These are phyloP conservation scores for Acleris literana DNA, from an alignment of 2,888 invertebrate genomes.

Conservation along the genomic window DNA sequence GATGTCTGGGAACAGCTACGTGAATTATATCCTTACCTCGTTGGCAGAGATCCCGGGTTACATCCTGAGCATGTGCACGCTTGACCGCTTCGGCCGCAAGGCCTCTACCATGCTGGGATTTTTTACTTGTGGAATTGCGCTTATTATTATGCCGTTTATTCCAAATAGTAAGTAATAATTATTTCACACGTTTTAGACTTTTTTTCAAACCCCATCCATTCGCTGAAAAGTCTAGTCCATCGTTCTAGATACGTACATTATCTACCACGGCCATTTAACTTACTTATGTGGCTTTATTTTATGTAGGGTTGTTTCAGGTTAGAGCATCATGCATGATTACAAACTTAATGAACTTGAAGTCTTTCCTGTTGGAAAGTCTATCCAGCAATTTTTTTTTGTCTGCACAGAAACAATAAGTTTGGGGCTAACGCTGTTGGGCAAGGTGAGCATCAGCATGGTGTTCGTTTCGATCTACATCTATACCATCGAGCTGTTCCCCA, in stretches of 20 bases:
- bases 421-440: conserved; percentile 71
- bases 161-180: conserved; percentile 69
- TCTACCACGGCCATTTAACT: no score
- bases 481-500: conserved; percentile 86
- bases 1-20: conserved; percentile 88
- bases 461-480: conserved; percentile 85
- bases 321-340: no score
- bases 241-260: no score
- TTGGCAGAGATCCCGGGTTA: conserved; percentile 87
- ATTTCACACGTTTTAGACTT: no score
- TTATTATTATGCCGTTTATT: conserved; percentile 83
- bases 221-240: no score
- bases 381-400: not conserved
- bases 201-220: no score
- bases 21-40: conserved; percentile 88
- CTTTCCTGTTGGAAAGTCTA: no score
- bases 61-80: conserved; percentile 79
- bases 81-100: conserved; percentile 84
- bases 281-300: no score
- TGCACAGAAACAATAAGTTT: conserved; percentile 6
- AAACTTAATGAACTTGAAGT: no score
- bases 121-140: conserved; percentile 78
- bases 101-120: conserved; percentile 82
- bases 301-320: no score
- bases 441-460: conserved; percentile 84